Evolutionary conservation across 2,797 vertebrate species (phyloP).

Genomic region (Urocyon cinereoargenteus): DNA sequence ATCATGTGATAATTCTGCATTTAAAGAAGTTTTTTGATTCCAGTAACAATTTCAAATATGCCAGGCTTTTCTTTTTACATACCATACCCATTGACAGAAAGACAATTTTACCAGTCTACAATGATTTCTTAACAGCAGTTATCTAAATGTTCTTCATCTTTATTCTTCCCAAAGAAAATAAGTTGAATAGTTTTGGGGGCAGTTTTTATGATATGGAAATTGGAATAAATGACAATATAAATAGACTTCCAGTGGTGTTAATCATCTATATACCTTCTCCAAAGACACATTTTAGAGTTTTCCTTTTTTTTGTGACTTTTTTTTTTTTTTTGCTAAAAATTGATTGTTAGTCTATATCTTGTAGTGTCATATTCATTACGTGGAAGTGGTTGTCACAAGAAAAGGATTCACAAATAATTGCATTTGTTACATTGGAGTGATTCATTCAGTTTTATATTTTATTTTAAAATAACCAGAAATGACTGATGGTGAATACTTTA

Average conservation of each 20-base stretch:
- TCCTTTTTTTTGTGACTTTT: background rate
- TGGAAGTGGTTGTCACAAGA: background rate
- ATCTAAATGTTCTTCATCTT: background rate
- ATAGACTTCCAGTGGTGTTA: background rate
- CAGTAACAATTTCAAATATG: constrained; percentile 3
- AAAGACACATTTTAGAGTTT: background rate
- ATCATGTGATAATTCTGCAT: background rate
- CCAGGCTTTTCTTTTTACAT: background rate
- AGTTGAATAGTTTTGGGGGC: background rate
- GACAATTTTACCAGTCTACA: background rate
- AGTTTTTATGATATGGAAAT: background rate
- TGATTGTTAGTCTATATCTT: background rate
- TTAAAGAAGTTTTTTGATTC: constrained; percentile 34
- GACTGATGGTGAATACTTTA: background rate
- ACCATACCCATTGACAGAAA: background rate
- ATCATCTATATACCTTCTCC: background rate
- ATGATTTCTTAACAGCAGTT: background rate
- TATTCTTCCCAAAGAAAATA: background rate
- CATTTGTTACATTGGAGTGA: constrained; percentile 15
- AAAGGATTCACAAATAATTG: background rate
- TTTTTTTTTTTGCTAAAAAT: constrained; percentile 48
- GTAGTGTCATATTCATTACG: background rate
- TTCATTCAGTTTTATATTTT: constrained; percentile 24
- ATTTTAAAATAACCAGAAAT: background rate
- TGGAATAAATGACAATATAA: background rate